Percentiles rank a stretch among this genome's conserved stretches.
Evolutionary conservation across 2,797 vertebrate genomes (phyloP).

Genomic region (Gila robusta): DNA sequence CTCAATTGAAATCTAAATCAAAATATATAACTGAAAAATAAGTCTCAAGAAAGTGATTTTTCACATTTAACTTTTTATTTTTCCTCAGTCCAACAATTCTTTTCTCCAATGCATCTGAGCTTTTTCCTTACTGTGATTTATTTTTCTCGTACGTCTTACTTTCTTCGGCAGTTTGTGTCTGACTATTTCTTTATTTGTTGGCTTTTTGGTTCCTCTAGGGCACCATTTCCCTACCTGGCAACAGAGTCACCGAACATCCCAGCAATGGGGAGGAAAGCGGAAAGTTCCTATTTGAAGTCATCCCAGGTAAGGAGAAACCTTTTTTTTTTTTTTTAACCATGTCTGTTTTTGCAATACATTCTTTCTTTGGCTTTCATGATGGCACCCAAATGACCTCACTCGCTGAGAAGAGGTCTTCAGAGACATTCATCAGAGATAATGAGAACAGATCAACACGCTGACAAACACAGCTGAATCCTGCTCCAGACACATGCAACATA

Average conservation of each 20-base stretch:
- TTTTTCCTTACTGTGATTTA: neutral
- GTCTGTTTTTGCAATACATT: constrained; percentile 3
- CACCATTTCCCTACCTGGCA: constrained; percentile 91
- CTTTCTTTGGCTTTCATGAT: constrained; percentile 9
- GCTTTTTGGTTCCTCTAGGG: constrained; percentile 80
- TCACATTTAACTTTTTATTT: neutral
- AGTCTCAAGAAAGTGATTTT: neutral
- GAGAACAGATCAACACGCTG: constrained; percentile 22
- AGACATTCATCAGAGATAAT: constrained; percentile 37
- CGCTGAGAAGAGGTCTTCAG: neutral
- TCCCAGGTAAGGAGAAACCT: constrained; percentile 87
- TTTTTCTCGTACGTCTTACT: neutral
- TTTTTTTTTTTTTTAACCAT: neutral
- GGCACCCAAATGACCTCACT: neutral
- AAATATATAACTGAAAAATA: neutral
- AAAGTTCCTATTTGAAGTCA: constrained; percentile 96
- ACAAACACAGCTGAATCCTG: constrained; percentile 28
- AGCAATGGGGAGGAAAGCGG: constrained; percentile 91
- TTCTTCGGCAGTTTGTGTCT: constrained; percentile 32
- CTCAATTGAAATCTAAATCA: neutral
- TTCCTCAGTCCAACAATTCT: neutral
- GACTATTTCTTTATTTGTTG: constrained; percentile 6
- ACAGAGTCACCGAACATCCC: constrained; percentile 92
- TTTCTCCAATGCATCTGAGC: neutral
- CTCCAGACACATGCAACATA: constrained; percentile 9